These are phyloP conservation scores for Amphipyra tragopoginis DNA, from an alignment of 2,888 invertebrate genomes.

Conservation along the genomic window DNA sequence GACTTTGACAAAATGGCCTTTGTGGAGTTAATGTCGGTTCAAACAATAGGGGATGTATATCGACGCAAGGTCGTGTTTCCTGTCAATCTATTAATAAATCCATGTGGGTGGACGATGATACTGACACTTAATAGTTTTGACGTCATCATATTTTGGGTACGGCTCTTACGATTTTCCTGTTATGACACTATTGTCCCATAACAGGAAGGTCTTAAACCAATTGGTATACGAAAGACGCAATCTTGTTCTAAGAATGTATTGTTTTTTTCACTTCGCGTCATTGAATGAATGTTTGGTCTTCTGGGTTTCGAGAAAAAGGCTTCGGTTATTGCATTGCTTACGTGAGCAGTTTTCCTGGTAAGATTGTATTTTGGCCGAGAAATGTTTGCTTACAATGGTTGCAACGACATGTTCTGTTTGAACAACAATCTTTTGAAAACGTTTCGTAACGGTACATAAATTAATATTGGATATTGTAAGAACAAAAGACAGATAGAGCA, in stretches of 20 bases:
- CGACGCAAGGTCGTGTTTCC: slow-evolving; percentile 1
- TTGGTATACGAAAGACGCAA: slow-evolving; percentile 12
- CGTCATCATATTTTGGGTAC: slow-evolving; percentile 25
- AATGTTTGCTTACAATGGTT: slow-evolving; percentile 21
- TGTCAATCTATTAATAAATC: slow-evolving; percentile 13
- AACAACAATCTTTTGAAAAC: slow-evolving; percentile 27
- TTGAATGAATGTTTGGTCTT: slow-evolving; percentile 17
- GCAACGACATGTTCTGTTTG: slow-evolving; percentile 20
- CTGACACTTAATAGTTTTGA: slow-evolving; percentile 24
- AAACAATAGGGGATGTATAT: too few relatives aligned
- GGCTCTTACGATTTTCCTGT: slow-evolving; percentile 33
- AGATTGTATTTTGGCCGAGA: slow-evolving; percentile 21
- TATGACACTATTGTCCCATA: slow-evolving; percentile 19
- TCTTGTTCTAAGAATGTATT: slow-evolving; percentile 18
- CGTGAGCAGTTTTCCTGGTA: slow-evolving; percentile 25
- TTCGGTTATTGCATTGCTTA: slow-evolving; percentile 15
- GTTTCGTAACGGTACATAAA: slow-evolving; percentile 14
- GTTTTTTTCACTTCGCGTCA: slow-evolving; percentile 9
- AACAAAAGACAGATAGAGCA: slow-evolving; percentile 8
- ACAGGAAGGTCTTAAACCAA: slow-evolving; percentile 20
- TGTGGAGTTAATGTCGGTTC: too few relatives aligned
- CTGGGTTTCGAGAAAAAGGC: slow-evolving; percentile 21
- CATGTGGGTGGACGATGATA: slow-evolving; percentile 3
- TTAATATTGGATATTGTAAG: too few relatives aligned
- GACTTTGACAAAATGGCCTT: too few relatives aligned